These are phyloP conservation scores for Cyclopterus lumpus DNA, from an alignment of 2,797 vertebrate genomes.

Conservation along the genomic window DNA sequence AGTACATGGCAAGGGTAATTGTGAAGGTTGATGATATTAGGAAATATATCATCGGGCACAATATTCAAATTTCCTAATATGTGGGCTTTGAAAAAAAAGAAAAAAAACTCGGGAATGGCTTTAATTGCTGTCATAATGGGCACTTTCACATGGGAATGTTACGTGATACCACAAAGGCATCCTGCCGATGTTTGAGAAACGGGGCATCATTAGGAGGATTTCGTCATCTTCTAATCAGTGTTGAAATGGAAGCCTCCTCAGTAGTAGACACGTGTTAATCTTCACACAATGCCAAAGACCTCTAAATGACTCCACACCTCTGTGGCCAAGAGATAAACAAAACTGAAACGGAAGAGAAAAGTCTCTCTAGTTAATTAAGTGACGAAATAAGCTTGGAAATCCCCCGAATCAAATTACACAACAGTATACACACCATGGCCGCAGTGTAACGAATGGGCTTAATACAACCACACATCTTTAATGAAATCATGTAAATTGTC, in stretches of 20 bases:
- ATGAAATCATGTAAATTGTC: constrained; percentile 81
- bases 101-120: constrained; percentile 28
- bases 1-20: constrained; percentile 71
- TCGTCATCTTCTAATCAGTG: constrained; percentile 53
- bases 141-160: constrained; percentile 48
- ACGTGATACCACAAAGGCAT: constrained; percentile 40
- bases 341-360: constrained; percentile 32
- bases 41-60: constrained; percentile 52
- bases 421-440: constrained; percentile 41
- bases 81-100: constrained; percentile 36
- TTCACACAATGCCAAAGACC: constrained; percentile 38
- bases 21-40: constrained; percentile 67
- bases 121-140: constrained; percentile 63
- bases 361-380: constrained; percentile 72
- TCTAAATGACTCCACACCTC: constrained; percentile 64
- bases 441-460: constrained; percentile 64
- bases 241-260: constrained; percentile 37
- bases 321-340: constrained; percentile 57
- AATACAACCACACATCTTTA: constrained; percentile 79
- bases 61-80: constrained; percentile 62
- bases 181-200: constrained; percentile 26
- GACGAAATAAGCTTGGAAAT: constrained; percentile 74
- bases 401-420: constrained; percentile 73
- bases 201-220: constrained; percentile 47
- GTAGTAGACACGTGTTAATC: constrained; percentile 32